Conservation (phyloP, 2,113 vertebrate genomes). For the Shinisaurus crocodilurus region DNA sequence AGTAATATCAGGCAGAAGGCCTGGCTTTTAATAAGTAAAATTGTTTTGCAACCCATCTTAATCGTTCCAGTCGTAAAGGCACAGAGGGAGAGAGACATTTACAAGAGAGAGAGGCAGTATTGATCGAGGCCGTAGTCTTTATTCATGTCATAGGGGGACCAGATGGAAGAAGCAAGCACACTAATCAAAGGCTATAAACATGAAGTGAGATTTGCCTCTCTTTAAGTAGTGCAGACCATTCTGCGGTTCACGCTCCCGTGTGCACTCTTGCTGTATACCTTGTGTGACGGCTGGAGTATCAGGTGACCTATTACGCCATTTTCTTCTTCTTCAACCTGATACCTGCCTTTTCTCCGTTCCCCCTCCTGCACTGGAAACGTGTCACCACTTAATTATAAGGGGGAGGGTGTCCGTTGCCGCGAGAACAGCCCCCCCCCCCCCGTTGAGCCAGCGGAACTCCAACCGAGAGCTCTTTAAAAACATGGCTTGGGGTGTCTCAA, state of each 20-base stretch:
- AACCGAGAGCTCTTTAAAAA: constrained; percentile 59
- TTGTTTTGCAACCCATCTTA: not conserved
- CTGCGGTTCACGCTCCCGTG: too few relatives aligned
- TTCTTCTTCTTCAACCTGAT: not conserved
- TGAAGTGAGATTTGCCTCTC: not conserved
- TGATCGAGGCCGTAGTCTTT: not conserved
- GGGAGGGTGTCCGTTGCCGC: constrained; percentile 38
- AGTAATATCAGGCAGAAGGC: not conserved
- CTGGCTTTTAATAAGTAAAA: not conserved
- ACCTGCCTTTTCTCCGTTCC: constrained; percentile 7
- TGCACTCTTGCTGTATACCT: not conserved
- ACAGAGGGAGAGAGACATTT: not conserved
- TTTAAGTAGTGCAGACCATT: not conserved
- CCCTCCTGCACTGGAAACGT: constrained; percentile 46
- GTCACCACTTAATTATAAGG: constrained; percentile 54
- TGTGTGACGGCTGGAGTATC: not conserved
- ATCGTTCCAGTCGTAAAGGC: not conserved
- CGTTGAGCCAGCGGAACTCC: constrained; percentile 54
- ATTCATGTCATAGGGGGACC: not conserved
- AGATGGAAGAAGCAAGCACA: not conserved
- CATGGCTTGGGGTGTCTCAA: constrained; percentile 54
- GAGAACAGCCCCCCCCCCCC: too few relatives aligned
- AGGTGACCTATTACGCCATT: not conserved
- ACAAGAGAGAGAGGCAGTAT: not conserved
- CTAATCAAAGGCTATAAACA: not conserved